These are phyloP conservation scores for Callospermophilus lateralis DNA, from an alignment of 2,113 vertebrate species.

Conservation along the genomic window DNA sequence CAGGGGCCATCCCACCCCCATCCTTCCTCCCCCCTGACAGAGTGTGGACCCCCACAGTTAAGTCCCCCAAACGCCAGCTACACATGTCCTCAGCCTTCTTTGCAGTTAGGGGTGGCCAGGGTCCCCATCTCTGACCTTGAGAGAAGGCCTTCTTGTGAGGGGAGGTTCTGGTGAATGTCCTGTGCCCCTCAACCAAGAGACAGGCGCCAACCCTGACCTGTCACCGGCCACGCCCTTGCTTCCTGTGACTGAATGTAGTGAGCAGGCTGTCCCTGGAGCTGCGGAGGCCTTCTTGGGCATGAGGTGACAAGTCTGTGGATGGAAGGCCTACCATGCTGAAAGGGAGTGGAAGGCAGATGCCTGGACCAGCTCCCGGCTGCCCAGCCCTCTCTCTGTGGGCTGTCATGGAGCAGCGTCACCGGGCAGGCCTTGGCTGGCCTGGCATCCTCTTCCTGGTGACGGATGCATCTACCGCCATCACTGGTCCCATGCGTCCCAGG, in stretches of 20 bases:
- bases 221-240: neutral
- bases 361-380: neutral
- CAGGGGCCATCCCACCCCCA: too few species aligned
- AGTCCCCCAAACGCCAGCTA: too few species aligned
- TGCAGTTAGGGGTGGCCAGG: neutral
- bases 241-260: too few species aligned
- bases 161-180: neutral
- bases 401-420: fast-evolving
- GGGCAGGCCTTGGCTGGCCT: neutral
- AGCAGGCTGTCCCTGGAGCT: neutral
- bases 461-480: fast-evolving
- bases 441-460: neutral
- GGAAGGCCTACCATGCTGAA: too few species aligned
- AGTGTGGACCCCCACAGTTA: neutral
- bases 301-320: too few species aligned
- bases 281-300: too few species aligned
- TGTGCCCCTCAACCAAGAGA: too few species aligned
- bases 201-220: too few species aligned
- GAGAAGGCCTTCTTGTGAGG: neutral
- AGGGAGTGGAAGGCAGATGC: too few species aligned
- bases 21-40: neutral
- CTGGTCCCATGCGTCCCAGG: neutral
- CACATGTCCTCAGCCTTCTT: neutral
- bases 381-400: neutral
- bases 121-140: neutral